Evolutionary conservation across 1,140 invertebrate species (phyloP).

Genomic region (Armadillidium nasatum): DNA sequence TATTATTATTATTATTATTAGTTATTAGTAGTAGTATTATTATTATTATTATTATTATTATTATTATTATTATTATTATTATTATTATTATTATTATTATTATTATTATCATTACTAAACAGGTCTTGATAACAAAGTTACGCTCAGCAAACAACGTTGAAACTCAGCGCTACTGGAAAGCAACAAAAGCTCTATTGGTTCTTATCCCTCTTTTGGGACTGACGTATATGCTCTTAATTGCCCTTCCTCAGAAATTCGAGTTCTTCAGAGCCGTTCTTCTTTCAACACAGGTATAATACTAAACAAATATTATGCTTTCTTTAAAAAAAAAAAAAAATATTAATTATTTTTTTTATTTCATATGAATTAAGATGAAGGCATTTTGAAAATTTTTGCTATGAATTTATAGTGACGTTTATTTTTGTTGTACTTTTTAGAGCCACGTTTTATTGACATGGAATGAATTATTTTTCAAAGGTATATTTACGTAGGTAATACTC

Average conservation of each 20-base stretch:
- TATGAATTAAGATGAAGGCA: neutral
- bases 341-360: neutral
- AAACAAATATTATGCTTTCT: neutral
- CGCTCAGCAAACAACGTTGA: constrained; percentile 77
- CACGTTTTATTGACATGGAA: too few species aligned
- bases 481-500: too few species aligned
- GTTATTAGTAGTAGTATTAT: too few species aligned
- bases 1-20: too few species aligned
- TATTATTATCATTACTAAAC: neutral
- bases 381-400: too few species aligned
- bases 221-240: constrained; percentile 75
- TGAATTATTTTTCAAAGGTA: too few species aligned
- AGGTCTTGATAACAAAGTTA: constrained; percentile 87
- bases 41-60: too few species aligned
- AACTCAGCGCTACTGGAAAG: constrained; percentile 81
- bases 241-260: constrained; percentile 60
- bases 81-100: too few species aligned
- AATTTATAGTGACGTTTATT: too few species aligned
- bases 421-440: too few species aligned
- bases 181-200: constrained; percentile 78
- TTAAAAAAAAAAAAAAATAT: too few species aligned
- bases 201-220: constrained; percentile 83
- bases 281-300: constrained; percentile 67
- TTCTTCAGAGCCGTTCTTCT: constrained; percentile 64
- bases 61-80: too few species aligned